Evolutionary conservation across 1,140 invertebrate genomes (phyloP), one percentile per base, ranked within the genome.

Genomic region (Zaprionus africanus): DNA sequence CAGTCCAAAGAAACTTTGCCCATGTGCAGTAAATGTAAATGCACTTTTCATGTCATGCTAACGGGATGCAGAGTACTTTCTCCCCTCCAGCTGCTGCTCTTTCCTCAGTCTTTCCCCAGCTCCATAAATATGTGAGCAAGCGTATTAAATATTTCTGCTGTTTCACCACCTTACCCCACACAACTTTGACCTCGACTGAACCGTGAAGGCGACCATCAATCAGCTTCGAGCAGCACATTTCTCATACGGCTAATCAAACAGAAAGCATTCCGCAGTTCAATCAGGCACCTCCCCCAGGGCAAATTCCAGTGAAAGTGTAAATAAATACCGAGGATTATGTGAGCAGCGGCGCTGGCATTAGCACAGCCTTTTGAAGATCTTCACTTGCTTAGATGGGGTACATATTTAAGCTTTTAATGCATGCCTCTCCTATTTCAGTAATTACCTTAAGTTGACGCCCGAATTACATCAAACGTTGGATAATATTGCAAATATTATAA

Each of bases 181-280:
- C 43, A 24, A 46, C 38, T 60, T 22, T 60, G 60, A 31, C 36
- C 28, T 36, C 61, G 26, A 36, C 31, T 15, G 15, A 53, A 36
- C 17, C 59, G 38, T 51, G 58, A 72, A 59, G 65, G 24, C 24
- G 31, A 51, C 72, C 67, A 79, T 86, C 83, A 87, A 86, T 86
- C 82, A 88, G 77, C 73, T 86, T 54, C 60, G 66, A 46, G 57
- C 58, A 46, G 22, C 56, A 76, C 41, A 56, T 75, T 63, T 60
- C 63, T 65, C 75, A 78, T 41, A 60, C 7, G 38, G 38, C 63
- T 74, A 86, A 87, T 83, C 83, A 87, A 79, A 71, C 66, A 78
- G 61, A 86, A 67, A 82, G 83, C 82, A 74, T 74, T 70, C 54
- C 41, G 43, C 58, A 58, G 64, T 70, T 61, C 79, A 82, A 70